A percentile compares a stretch with the other conserved stretches of the same genome.
These are phyloP conservation scores for Tachina lurida DNA, from an alignment of 2,888 invertebrate genomes.

Conservation along the genomic window DNA sequence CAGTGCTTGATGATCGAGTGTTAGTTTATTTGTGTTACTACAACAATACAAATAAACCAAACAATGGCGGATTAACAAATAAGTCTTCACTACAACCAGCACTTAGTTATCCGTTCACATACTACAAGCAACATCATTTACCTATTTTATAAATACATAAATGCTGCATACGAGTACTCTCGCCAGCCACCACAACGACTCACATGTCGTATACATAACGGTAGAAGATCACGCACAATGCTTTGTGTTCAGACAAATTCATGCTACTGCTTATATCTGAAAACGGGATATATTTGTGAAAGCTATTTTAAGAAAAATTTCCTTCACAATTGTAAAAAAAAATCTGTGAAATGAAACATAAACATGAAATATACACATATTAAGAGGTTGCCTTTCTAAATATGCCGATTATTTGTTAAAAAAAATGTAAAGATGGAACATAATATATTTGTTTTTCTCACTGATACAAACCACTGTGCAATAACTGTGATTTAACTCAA, in stretches of 20 bases:
- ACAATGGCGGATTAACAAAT: slow-evolving; percentile 61
- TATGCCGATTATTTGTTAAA: too few relatives aligned
- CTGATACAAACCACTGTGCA: slow-evolving; percentile 5
- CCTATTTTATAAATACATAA: slow-evolving; percentile 21
- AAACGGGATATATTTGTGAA: too few relatives aligned
- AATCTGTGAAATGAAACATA: too few relatives aligned
- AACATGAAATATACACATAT: too few relatives aligned
- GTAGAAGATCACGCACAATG: neutral
- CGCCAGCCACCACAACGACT: neutral
- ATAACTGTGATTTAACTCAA: neutral
- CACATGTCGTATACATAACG: slow-evolving; percentile 14
- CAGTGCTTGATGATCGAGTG: neutral
- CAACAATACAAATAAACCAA: slow-evolving; percentile 44
- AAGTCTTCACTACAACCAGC: slow-evolving; percentile 37
- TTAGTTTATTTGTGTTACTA: neutral
- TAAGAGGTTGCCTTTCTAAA: too few relatives aligned
- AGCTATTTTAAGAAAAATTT: too few relatives aligned
- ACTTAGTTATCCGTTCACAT: slow-evolving; percentile 48
- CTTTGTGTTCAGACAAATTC: neutral
- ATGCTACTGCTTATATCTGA: too few relatives aligned
- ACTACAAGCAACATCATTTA: slow-evolving; percentile 44
- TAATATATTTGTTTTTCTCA: neutral
- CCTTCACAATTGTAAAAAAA: too few relatives aligned
- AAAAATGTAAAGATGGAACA: neutral
- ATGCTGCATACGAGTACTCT: slow-evolving; percentile 1